These are phyloP conservation scores for Echinometra lucunter DNA, from an alignment of 53 echinoderm and acorn worm genomes.

Conservation along the genomic window DNA sequence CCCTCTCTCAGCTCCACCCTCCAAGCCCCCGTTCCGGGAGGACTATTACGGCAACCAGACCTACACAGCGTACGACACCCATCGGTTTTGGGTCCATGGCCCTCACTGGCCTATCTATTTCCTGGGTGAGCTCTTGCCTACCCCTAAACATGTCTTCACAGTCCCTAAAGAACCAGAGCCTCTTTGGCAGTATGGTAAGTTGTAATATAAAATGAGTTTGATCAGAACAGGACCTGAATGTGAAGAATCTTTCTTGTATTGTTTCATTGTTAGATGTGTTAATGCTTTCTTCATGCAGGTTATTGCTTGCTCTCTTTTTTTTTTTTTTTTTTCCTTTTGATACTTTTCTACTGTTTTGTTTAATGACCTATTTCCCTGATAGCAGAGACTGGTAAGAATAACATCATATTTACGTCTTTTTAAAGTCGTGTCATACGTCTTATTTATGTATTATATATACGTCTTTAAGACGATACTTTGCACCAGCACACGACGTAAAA, in stretches of 20 bases:
- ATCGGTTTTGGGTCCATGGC: slow-evolving; percentile 71
- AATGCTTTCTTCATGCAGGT: neutral
- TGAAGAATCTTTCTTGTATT: neutral
- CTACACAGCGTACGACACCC: slow-evolving; percentile 71
- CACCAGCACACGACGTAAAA: too few species aligned
- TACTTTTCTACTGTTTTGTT: too few species aligned
- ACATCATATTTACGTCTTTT: too few species aligned
- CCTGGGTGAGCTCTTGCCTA: slow-evolving; percentile 63
- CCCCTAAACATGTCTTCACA: slow-evolving; percentile 70
- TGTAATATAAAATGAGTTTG: too few species aligned
- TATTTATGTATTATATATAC: too few species aligned
- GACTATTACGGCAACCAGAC: slow-evolving; percentile 51
- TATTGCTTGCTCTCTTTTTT: too few species aligned
- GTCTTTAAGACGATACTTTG: too few species aligned
- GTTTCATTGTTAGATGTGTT: neutral
- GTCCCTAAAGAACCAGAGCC: slow-evolving; percentile 72
- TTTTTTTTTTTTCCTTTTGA: too few species aligned
- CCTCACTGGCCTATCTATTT: slow-evolving; percentile 79
- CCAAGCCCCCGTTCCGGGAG: slow-evolving; percentile 48
- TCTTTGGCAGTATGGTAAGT: slow-evolving; percentile 71
- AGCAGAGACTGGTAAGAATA: too few species aligned
- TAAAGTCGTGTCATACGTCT: too few species aligned
- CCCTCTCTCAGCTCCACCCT: slow-evolving; percentile 46
- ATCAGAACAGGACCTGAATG: neutral
- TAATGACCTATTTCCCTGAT: too few species aligned